These are phyloP conservation scores for Cassiopea xamachana DNA, from an alignment of 30 jellyfish, hydroid and myxozoan species.

Conservation along the genomic window DNA sequence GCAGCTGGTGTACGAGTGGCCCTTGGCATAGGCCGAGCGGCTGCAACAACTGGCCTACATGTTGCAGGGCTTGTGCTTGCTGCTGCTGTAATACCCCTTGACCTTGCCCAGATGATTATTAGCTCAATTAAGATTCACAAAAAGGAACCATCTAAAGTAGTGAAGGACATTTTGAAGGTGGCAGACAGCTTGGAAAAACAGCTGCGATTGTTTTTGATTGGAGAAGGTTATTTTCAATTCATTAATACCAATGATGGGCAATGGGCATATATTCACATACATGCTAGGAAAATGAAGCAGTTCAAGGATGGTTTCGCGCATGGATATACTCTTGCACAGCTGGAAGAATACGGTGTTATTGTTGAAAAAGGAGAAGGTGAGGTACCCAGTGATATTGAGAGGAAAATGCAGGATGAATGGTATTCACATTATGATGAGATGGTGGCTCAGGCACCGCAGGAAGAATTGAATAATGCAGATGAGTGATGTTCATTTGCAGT, in stretches of 20 bases:
- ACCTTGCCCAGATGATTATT: conserved; percentile 47
- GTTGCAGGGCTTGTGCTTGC: conserved; percentile 64
- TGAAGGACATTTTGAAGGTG: conserved; percentile 10
- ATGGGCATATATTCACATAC: conserved; percentile 46
- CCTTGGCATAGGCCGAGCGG: conserved; percentile 51
- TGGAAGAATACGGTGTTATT: conserved; percentile 21
- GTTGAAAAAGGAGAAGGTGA: conserved; percentile 37
- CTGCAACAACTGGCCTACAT: conserved; percentile 63
- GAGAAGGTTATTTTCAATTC: conserved; percentile 22
- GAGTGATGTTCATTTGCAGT: too few relatives aligned
- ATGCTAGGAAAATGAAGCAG: not conserved
- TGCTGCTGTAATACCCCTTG: conserved; percentile 61
- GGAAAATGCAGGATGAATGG: conserved; percentile 56
- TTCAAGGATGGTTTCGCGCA: not conserved
- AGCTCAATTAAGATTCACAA: conserved; percentile 54
- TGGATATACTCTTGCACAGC: conserved; percentile 8
- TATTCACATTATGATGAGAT: conserved; percentile 27
- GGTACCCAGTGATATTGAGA: conserved; percentile 12
- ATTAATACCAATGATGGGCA: conserved; percentile 22
- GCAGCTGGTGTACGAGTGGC: conserved; percentile 54
- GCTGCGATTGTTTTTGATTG: conserved; percentile 24
- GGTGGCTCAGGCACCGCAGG: not conserved
- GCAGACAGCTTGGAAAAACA: conserved; percentile 55
- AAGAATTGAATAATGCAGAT: not conserved
- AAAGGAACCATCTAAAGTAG: conserved; percentile 44